These are phyloP conservation scores for Bugula neritina DNA, from an alignment of 2,888 invertebrate genomes.

Conservation along the genomic window DNA sequence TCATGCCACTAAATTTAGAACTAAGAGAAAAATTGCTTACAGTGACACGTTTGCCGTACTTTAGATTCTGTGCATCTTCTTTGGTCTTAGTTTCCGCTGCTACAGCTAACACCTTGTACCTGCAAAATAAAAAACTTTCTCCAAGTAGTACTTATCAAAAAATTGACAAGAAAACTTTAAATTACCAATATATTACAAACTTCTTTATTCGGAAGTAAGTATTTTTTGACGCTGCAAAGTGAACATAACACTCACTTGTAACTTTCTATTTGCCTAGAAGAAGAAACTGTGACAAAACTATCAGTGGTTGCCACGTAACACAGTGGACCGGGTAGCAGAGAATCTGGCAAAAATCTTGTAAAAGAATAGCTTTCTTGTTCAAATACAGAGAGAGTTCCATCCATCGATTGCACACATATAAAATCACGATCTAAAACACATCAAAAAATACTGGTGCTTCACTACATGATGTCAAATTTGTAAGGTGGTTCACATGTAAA, in stretches of 20 bases:
- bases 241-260: slow-evolving; percentile 77
- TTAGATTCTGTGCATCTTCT: slow-evolving; percentile 53
- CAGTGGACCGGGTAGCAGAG: slow-evolving; percentile 77
- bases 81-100: slow-evolving; percentile 60
- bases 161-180: too few species aligned
- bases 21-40: too few species aligned
- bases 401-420: slow-evolving; percentile 81
- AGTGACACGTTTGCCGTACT: slow-evolving; percentile 60
- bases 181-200: too few species aligned
- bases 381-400: slow-evolving; percentile 80
- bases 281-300: slow-evolving; percentile 72
- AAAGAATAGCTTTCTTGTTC: slow-evolving; percentile 88
- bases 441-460: too few species aligned
- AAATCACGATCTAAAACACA: slow-evolving; percentile 64
- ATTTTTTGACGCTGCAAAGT: too few species aligned
- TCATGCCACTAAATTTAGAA: too few species aligned
- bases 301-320: slow-evolving; percentile 74
- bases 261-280: slow-evolving; percentile 76
- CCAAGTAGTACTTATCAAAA: too few species aligned
- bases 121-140: too few species aligned
- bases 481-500: too few species aligned
- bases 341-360: slow-evolving; percentile 71
- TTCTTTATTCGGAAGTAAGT: too few species aligned
- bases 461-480: too few species aligned
- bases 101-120: slow-evolving; percentile 73